Evolutionary conservation across 2,797 vertebrate genomes (phyloP).

Genomic region (Hippoglossus hippoglossus): DNA sequence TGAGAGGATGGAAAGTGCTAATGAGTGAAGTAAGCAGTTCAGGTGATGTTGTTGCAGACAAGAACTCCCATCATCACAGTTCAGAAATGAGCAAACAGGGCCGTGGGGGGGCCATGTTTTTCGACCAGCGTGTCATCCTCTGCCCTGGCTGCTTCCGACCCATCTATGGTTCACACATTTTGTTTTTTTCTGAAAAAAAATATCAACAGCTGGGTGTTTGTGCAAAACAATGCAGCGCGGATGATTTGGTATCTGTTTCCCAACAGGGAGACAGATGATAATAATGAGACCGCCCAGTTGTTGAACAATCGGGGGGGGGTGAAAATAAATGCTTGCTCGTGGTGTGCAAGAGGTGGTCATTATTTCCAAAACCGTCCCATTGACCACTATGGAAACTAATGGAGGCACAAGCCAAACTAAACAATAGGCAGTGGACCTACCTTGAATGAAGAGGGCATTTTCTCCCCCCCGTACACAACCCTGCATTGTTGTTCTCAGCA

Average conservation of each 20-base stretch:
- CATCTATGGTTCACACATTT: neutral
- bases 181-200: neutral
- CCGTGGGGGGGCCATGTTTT: conserved; percentile 8
- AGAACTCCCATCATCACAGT: neutral
- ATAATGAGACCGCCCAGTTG: conserved; percentile 43
- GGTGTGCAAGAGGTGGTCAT: conserved; percentile 47
- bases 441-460: no score
- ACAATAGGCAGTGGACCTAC: neutral
- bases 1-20: conserved; percentile 1
- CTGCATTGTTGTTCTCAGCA: neutral
- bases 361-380: conserved; percentile 52
- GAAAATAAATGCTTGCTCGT: conserved; percentile 40
- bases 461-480: neutral
- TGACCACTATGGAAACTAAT: conserved; percentile 42
- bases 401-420: conserved; percentile 41
- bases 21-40: neutral
- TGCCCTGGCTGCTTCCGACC: conserved; percentile 28
- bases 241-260: conserved; percentile 34
- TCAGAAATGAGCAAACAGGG: conserved; percentile 18
- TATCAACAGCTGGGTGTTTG: conserved; percentile 10
- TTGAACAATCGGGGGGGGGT: conserved; percentile 41
- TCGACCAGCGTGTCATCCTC: conserved; percentile 12
- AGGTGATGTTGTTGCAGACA: neutral
- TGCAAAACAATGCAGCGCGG: conserved; percentile 10
- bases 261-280: conserved; percentile 30